Percentiles rank a stretch among this genome's conserved stretches.
phyloP scores from a whole-genome alignment of 1,140 invertebrate species.

The Prorops nasuta region DNA sequence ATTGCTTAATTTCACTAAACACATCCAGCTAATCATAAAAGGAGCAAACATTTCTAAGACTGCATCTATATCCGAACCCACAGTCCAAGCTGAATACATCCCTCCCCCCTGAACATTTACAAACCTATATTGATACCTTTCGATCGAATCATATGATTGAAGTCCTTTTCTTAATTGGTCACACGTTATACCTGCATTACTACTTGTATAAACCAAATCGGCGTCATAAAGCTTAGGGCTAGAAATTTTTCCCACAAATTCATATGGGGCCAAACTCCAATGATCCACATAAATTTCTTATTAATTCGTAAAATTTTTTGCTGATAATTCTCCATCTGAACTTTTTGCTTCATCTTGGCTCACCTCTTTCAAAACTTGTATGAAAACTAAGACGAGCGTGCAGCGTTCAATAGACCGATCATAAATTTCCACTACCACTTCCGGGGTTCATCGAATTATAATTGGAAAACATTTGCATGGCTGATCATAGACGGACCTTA shows the following conservation, averaged over 20 bases:
- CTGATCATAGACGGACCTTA: no score
- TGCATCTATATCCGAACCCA: slow-evolving; percentile 12
- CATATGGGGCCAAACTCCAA: slow-evolving; percentile 32
- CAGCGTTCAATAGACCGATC: no score
- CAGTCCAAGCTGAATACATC: slow-evolving; percentile 16
- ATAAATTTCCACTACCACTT: no score
- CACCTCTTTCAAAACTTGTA: no score
- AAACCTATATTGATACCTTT: background rate
- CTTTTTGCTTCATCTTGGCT: background rate
- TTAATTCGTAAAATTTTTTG: slow-evolving; percentile 18
- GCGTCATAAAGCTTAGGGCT: slow-evolving; percentile 9
- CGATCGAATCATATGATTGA: background rate
- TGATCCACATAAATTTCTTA: slow-evolving; percentile 15
- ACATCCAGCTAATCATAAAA: slow-evolving; percentile 26
- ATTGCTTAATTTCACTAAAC: slow-evolving; percentile 28
- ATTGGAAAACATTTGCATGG: no score
- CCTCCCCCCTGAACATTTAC: slow-evolving; percentile 24
- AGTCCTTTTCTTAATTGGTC: background rate
- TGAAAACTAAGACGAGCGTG: no score
- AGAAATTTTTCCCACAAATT: slow-evolving; percentile 13
- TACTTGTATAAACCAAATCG: slow-evolving; percentile 15
- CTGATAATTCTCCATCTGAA: slow-evolving; percentile 21
- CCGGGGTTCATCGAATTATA: no score
- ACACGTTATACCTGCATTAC: slow-evolving; percentile 26
- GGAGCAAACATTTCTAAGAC: slow-evolving; percentile 28